phyloP scores from a whole-genome alignment of 2,888 invertebrate species.

The Drosophila meridionalis region DNA sequence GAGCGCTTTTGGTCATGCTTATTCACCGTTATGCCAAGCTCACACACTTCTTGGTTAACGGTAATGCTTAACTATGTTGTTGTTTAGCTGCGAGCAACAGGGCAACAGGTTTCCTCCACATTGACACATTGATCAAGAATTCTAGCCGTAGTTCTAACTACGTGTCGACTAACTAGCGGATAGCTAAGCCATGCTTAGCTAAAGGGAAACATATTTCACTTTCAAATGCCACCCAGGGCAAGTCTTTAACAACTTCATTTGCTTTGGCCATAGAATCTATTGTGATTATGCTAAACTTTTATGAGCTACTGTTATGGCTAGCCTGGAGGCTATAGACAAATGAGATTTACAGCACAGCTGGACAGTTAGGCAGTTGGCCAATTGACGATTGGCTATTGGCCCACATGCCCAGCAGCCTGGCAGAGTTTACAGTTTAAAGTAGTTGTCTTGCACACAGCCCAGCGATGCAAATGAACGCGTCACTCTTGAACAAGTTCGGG shows the following conservation, averaged over 20 bases:
- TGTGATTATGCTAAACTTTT: slow-evolving; percentile 69
- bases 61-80: slow-evolving; percentile 39
- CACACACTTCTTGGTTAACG: slow-evolving; percentile 42
- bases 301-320: slow-evolving; percentile 69
- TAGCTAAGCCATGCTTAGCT: background rate
- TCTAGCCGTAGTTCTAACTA: slow-evolving; percentile 13
- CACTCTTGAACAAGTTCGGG: slow-evolving; percentile 59
- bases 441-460: background rate
- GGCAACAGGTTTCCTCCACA: slow-evolving; percentile 43
- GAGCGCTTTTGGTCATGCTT: slow-evolving; percentile 37
- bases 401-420: slow-evolving; percentile 48
- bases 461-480: slow-evolving; percentile 62
- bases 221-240: slow-evolving; percentile 22
- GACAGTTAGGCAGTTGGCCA: slow-evolving; percentile 26
- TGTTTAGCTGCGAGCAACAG: slow-evolving; percentile 4
- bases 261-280: slow-evolving; percentile 40
- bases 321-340: slow-evolving; percentile 40
- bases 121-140: slow-evolving; percentile 28
- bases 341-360: slow-evolving; percentile 42
- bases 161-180: background rate
- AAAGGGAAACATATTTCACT: slow-evolving; percentile 34
- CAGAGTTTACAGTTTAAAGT: slow-evolving; percentile 46
- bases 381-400: slow-evolving; percentile 23
- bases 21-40: slow-evolving; percentile 10
- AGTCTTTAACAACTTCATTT: slow-evolving; percentile 57